Percentiles rank a stretch among this genome's conserved stretches.
Evolutionary conservation across 2,797 vertebrate genomes (phyloP).

Genomic region (Hemitrygon akajei): DNA sequence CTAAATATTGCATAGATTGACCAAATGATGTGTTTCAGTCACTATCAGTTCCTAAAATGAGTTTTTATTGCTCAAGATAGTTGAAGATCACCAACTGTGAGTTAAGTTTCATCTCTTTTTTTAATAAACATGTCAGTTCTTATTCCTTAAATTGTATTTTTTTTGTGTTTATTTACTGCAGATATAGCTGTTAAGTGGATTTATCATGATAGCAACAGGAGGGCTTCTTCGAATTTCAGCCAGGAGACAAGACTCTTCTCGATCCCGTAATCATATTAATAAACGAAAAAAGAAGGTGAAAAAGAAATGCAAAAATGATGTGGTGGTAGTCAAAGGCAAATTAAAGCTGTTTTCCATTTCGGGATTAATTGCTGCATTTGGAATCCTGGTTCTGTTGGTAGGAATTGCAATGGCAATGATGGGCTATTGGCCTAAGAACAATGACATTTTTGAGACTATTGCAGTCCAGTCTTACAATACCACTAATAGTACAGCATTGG

Average conservation of each 20-base stretch:
- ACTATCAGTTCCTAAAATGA: background rate
- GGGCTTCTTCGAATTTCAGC: conserved; percentile 93
- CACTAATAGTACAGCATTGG: conserved; percentile 48
- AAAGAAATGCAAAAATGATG: conserved; percentile 88
- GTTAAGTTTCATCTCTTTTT: background rate
- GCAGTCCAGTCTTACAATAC: background rate
- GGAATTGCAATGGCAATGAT: conserved; percentile 87
- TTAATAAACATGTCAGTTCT: background rate
- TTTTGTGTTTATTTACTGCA: background rate
- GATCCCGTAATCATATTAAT: conserved; percentile 74
- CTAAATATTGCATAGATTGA: background rate
- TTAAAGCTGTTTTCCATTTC: conserved; percentile 85
- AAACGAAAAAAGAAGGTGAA: conserved; percentile 81
- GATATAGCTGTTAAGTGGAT: conserved; percentile 30
- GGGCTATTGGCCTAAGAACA: conserved; percentile 91
- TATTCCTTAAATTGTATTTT: background rate
- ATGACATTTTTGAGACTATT: conserved; percentile 37
- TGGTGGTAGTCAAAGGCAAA: conserved; percentile 93
- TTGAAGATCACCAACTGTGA: background rate
- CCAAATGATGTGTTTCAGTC: background rate
- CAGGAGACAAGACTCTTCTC: conserved; percentile 86
- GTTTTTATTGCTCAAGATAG: background rate
- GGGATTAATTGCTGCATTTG: conserved; percentile 79
- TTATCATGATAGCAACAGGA: conserved; percentile 90
- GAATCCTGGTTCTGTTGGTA: conserved; percentile 78